Percentiles rank a stretch among this genome's conserved stretches.
These are phyloP conservation scores for Scolopax rusticola DNA, from an alignment of 2,797 vertebrate genomes.

Conservation along the genomic window DNA sequence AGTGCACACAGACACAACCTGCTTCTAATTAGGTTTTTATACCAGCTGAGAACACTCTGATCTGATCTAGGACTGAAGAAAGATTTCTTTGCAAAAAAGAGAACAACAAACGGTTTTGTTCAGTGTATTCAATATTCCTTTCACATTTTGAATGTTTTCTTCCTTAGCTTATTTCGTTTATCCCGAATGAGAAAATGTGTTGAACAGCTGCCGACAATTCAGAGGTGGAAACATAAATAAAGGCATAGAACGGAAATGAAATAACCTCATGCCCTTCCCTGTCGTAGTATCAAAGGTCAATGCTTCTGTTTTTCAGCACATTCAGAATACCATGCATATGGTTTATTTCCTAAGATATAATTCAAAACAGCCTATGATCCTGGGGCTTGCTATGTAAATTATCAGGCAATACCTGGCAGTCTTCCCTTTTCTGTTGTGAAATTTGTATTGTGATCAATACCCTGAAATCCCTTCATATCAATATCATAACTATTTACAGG, in stretches of 20 bases:
- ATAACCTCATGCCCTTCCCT: background rate
- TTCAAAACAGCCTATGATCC: background rate
- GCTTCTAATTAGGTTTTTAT: background rate
- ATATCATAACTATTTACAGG: background rate
- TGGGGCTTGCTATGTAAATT: background rate
- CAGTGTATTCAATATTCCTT: background rate
- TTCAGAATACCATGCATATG: background rate
- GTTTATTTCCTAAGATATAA: background rate
- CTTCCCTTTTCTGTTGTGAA: background rate
- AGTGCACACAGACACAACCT: background rate
- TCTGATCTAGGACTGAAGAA: background rate
- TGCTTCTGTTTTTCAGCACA: background rate
- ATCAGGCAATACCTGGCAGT: background rate
- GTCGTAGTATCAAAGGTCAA: background rate
- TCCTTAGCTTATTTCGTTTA: background rate
- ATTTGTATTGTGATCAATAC: background rate
- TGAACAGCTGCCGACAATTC: background rate
- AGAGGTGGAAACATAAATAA: background rate
- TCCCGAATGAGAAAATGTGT: background rate
- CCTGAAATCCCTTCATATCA: background rate
- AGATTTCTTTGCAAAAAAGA: background rate
- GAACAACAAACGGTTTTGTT: background rate
- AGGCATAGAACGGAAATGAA: background rate
- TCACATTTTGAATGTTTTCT: background rate
- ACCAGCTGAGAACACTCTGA: background rate